Conservation (phyloP, 1,140 invertebrate genomes). For the Caenorhabditis inopinata region DNA sequence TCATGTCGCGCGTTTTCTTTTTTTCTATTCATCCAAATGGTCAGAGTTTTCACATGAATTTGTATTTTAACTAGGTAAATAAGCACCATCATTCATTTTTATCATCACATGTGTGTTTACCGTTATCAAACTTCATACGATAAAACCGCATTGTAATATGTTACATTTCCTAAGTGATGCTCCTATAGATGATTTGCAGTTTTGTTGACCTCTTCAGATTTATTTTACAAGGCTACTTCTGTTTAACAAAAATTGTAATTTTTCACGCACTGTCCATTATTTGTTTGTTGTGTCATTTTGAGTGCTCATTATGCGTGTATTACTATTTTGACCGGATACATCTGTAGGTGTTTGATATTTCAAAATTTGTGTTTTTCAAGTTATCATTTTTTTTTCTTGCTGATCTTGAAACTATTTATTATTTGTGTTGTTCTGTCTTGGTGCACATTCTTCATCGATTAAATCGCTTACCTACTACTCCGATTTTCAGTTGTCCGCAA, state of each 20-base stretch:
- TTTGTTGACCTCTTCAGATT: slow-evolving; percentile 8
- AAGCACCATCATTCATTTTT: slow-evolving; percentile 11
- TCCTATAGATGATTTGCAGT: slow-evolving; percentile 1
- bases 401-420: too few species aligned
- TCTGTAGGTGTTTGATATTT: too few species aligned
- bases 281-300: too few species aligned
- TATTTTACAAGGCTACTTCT: too few species aligned
- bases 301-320: too few species aligned
- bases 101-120: slow-evolving; percentile 32
- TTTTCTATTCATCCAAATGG: neutral
- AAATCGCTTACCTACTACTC: neutral
- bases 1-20: slow-evolving; percentile 24
- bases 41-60: neutral
- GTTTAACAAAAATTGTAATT: too few species aligned
- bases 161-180: slow-evolving; percentile 15
- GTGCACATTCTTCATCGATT: neutral
- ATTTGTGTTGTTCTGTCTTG: neutral
- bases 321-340: too few species aligned
- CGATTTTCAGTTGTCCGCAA: slow-evolving; percentile 3
- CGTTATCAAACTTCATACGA: slow-evolving; percentile 21
- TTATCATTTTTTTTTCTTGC: neutral
- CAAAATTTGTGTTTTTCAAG: too few species aligned
- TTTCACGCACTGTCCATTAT: too few species aligned
- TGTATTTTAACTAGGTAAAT: too few species aligned
- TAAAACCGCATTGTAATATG: slow-evolving; percentile 23